Base-by-base conservation (phyloP, 1,140 invertebrate genomes). In the Drosophila bipectinata region DNA sequence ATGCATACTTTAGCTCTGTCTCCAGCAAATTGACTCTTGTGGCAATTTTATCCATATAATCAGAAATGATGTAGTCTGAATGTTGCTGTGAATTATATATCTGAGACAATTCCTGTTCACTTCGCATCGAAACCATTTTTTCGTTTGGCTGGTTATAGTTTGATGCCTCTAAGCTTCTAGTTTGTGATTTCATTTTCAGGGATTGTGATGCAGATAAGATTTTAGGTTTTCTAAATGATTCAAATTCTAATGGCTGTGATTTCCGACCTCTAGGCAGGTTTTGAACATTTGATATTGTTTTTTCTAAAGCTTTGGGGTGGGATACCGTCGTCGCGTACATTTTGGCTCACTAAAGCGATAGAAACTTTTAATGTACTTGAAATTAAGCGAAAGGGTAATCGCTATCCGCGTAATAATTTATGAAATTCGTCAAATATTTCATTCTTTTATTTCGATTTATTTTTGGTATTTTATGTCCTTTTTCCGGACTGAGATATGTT, bases 1-100 rank as follows among this genome's bases (percentile, higher is more conserved):
- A 98, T 1, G 97, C 97, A 87, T 97, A 98, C 73, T 97, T 96
- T 15, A 98, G 93, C 92, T 98, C 97, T 0, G 96, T 97, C 92
- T 98, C 97, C 10, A 98, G 93, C 47, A 97, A 95, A 79, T 95
- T 96, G 48, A 98, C 93, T 28, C 97, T 94, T 24, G 96, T 96
- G 2, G 96, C 96, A 48, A 98, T 93, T 58, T 97, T 94, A 82
- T 98, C 97, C 96, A 98, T 97, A 91, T 97, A 97, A 84, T 97
- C 96, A 54, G 95, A 96, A 77, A 97, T 95, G 72, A 96, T 95
- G 77, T 96, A 96, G 79, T 96, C 95, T 39, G 88, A 89, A 47
- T 92, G 91, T 28, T 92, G 85, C 32, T 92, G 89, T 2, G 90
- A 55, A 45, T 88, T 91, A 39, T 90, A 91, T 5, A 80, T 54